These are phyloP conservation scores for Ernsta delagoae DNA, from an alignment of 2,888 invertebrate genomes.

Conservation along the genomic window DNA sequence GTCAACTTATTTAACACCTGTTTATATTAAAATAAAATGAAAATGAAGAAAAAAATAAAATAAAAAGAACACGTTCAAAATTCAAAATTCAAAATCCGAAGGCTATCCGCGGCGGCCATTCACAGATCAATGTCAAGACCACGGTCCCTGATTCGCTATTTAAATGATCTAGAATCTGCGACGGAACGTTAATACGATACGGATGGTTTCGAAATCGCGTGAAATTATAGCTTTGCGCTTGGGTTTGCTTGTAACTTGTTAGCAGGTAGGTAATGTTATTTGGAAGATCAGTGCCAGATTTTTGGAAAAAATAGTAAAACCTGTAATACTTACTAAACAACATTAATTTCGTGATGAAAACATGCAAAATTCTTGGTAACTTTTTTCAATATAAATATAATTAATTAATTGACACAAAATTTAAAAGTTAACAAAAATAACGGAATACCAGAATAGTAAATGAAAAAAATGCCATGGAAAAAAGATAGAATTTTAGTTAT, in stretches of 20 bases:
- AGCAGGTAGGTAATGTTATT: not conserved
- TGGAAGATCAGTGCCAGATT: too few species aligned
- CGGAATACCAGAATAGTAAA: too few species aligned
- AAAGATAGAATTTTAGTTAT: too few species aligned
- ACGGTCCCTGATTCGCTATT: constrained; percentile 73
- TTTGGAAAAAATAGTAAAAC: too few species aligned
- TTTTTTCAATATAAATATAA: too few species aligned
- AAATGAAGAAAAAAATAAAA: constrained; percentile 7
- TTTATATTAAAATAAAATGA: constrained; percentile 6
- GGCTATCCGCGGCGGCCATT: constrained; percentile 55
- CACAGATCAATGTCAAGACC: constrained; percentile 72
- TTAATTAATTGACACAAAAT: too few species aligned
- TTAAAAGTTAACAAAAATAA: too few species aligned
- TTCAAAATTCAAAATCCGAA: constrained; percentile 41
- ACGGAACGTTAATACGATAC: constrained; percentile 58
- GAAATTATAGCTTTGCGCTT: constrained; percentile 36
- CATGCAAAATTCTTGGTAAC: too few species aligned
- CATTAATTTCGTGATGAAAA: too few species aligned
- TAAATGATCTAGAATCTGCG: constrained; percentile 74
- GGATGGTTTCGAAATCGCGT: constrained; percentile 54
- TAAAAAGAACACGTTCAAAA: constrained; percentile 18
- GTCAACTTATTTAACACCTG: not conserved
- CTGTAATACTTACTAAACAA: too few species aligned
- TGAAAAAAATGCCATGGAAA: too few species aligned
- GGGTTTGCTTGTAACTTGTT: constrained; percentile 41